Evolutionary conservation across 2,888 invertebrate genomes (phyloP).

Genomic region (Drosophila siamana): DNA sequence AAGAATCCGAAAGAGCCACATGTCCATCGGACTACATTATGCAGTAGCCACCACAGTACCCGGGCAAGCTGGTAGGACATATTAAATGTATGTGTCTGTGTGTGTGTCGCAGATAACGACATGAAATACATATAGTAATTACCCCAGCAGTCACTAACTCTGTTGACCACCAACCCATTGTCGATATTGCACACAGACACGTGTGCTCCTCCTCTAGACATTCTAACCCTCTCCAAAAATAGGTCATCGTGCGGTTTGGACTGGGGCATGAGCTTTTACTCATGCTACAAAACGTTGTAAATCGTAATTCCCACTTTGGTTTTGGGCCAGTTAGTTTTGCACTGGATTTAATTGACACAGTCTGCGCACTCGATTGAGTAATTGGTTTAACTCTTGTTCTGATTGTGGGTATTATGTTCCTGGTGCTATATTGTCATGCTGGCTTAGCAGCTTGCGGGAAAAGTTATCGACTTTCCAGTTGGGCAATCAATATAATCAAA

Average conservation of each 20-base stretch:
- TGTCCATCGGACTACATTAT: conserved; percentile 55
- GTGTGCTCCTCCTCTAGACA: conserved; percentile 1
- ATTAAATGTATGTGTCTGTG: neutral
- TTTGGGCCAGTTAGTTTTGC: conserved; percentile 41
- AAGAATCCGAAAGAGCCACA: conserved; percentile 25
- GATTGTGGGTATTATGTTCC: conserved; percentile 37
- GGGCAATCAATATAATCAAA: neutral
- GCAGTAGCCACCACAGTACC: conserved; percentile 27
- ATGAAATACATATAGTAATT: conserved; percentile 55
- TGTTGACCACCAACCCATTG: conserved; percentile 27
- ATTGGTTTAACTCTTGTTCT: conserved; percentile 54
- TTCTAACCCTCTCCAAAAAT: conserved; percentile 21
- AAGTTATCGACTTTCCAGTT: neutral
- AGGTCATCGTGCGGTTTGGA: conserved; percentile 56
- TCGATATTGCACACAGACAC: conserved; percentile 49
- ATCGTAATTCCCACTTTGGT: conserved; percentile 56
- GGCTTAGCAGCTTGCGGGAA: neutral
- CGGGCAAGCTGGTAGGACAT: neutral
- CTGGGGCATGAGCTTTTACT: conserved; percentile 4
- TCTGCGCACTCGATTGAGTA: conserved; percentile 39
- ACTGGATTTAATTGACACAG: conserved; percentile 58
- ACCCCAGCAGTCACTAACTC: conserved; percentile 37
- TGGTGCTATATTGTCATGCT: neutral
- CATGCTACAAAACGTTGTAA: conserved; percentile 33
- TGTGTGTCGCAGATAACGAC: conserved; percentile 17